Conservation (phyloP, 2,797 vertebrate genomes). For the Peromyscus melanophrys region DNA sequence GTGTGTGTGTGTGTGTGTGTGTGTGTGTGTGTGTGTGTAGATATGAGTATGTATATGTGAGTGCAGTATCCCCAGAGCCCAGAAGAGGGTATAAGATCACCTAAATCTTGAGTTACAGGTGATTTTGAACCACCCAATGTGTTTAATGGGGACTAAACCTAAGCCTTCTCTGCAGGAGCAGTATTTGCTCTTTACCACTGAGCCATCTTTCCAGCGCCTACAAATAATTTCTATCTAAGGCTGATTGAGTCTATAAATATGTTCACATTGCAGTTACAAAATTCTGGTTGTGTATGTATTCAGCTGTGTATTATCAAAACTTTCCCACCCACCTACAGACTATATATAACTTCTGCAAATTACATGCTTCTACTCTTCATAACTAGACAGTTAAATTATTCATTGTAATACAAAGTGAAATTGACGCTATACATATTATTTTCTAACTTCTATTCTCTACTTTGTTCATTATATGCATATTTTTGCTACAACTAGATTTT, state of each 20-base stretch:
- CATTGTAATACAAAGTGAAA: not conserved
- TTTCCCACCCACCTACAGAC: not conserved
- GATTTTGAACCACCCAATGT: not conserved
- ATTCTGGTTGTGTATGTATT: not conserved
- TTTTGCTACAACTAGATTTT: constrained; percentile 5
- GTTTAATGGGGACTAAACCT: not conserved
- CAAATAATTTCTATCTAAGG: not conserved
- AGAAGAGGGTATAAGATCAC: not conserved
- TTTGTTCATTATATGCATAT: not conserved
- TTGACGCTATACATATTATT: not conserved
- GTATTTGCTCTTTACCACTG: not conserved
- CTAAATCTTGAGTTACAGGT: not conserved
- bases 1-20: not conserved
- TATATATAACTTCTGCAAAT: not conserved
- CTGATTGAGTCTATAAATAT: not conserved
- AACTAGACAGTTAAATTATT: not conserved
- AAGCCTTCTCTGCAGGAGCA: not conserved
- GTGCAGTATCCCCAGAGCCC: not conserved
- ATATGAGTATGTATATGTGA: not conserved
- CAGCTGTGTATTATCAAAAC: not conserved
- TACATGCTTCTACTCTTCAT: not conserved
- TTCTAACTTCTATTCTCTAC: not conserved
- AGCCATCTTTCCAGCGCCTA: not conserved
- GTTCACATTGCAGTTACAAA: not conserved
- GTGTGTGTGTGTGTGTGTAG: not conserved